Base-by-base conservation (phyloP, 2,888 invertebrate genomes). In the Drosophila nr. perissopoda region DNA sequence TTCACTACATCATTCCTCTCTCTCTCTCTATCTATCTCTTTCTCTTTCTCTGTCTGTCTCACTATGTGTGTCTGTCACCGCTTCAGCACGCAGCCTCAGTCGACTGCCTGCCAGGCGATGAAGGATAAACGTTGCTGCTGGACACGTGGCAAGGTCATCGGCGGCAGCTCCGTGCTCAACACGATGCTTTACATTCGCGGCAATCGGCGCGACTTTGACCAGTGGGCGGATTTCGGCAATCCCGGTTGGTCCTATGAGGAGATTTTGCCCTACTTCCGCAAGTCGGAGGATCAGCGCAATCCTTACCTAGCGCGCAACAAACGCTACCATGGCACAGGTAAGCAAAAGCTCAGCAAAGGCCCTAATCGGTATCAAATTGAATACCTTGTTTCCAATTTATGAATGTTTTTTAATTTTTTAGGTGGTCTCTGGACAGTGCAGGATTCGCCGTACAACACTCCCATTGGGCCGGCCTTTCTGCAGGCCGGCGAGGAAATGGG, bases 401-500 rank as follows among this genome's bases (percentile, higher is more conserved):
- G 10, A n/a, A 40, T n/a, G n/a, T 3, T 4, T 2, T 38, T 31
- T 2, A 1, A 7, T 29, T 10, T 54, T 40, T 1, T 10, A 96
- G 81, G 93, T 72, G 93, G 93, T 11, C 85, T 92, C 0, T 92
- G 93, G 92, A 93, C 93, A 0, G 92, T 93, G 8, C 93, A 93
- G 76, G 85, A 93, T 66, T 60, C 92, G 2, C 93, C 93, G 0
- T 93, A 93, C 70, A 93, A 93, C 21, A 97, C 97, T 0, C 98
- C 98, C 0, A 93, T 98, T 42, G 97, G 97, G 0, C 95, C 96
- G 0, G 97, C 97, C 0, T 97, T 98, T 85, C 93, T 98, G 1
- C 96, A 98, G 94, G 98, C 97, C 0, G 98, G 96, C n/a, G 96
- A 97, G 91, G 98, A 98, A 92, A 96, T 97, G 96, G 98, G 98